A percentile compares a stretch with the other conserved stretches of the same genome.
phyloP scores from a whole-genome alignment of 2,888 invertebrate species.

The Heteromyza rotundicornis region DNA sequence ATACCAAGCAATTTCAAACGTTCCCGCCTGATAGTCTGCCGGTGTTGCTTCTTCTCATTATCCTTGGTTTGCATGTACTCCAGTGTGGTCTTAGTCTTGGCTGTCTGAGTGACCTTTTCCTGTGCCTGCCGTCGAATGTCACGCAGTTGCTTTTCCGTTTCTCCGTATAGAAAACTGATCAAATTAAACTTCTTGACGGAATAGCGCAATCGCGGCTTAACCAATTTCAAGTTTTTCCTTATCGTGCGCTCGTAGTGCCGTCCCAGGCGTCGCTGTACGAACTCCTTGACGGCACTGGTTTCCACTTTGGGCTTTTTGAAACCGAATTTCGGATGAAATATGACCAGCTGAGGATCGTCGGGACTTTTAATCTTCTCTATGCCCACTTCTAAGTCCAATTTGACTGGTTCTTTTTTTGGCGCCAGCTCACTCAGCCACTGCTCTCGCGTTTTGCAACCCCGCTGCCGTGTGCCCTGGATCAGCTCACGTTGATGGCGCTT shows the following conservation, averaged over 20 bases:
- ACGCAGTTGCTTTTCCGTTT: conserved; percentile 13
- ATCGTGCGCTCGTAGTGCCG: conserved; percentile 49
- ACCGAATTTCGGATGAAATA: conserved; percentile 45
- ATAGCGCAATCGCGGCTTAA: conserved; percentile 48
- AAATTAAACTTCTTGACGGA: conserved; percentile 58
- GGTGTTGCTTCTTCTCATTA: conserved; percentile 32
- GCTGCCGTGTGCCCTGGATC: conserved; percentile 40
- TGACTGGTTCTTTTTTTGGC: conserved; percentile 45
- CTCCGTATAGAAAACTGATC: conserved; percentile 49
- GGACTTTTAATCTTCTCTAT: conserved; percentile 44
- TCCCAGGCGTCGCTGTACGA: conserved; percentile 44
- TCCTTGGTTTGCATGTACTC: conserved; percentile 46
- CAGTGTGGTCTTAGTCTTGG: conserved; percentile 32
- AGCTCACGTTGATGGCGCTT: conserved; percentile 47
- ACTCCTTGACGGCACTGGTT: conserved; percentile 41
- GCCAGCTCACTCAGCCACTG: conserved; percentile 57
- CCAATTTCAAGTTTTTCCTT: conserved; percentile 48
- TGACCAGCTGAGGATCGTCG: conserved; percentile 48
- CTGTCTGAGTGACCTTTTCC: too few relatives aligned
- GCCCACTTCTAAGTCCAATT: conserved; percentile 47
- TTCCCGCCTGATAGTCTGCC: conserved; percentile 38
- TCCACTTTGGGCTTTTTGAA: conserved; percentile 25
- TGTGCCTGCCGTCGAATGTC: too few relatives aligned
- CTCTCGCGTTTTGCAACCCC: conserved; percentile 52
- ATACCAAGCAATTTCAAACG: conserved; percentile 49